phyloP scores from a whole-genome alignment of 2,113 vertebrate species.

The Dissostichus mawsoni region DNA sequence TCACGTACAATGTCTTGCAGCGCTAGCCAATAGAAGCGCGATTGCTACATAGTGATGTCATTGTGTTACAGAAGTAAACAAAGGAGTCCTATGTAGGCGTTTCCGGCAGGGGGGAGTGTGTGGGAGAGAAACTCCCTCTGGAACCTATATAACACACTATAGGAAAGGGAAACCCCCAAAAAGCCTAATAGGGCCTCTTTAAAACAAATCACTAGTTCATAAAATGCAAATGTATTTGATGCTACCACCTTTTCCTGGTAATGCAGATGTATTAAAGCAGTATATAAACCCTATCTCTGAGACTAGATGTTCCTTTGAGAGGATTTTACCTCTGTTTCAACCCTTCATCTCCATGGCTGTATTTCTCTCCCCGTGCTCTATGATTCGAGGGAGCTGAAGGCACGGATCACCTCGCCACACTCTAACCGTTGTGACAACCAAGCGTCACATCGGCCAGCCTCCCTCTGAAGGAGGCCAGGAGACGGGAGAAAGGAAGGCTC shows the following conservation, averaged over 20 bases:
- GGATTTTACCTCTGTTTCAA: background rate
- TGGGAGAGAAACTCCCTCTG: no score
- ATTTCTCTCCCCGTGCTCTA: background rate
- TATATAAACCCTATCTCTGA: background rate
- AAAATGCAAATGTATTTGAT: background rate
- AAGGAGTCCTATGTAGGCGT: no score
- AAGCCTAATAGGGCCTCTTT: background rate
- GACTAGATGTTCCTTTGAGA: background rate
- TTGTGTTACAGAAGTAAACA: no score
- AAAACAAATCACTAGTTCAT: background rate
- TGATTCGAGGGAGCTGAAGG: conserved; percentile 24
- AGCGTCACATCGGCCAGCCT: conserved; percentile 8
- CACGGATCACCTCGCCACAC: conserved; percentile 20
- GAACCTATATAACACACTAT: no score
- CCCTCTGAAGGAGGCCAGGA: conserved; percentile 17
- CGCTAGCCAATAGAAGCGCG: no score
- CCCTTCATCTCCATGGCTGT: background rate
- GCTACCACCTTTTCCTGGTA: background rate
- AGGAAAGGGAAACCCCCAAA: no score
- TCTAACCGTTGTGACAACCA: conserved; percentile 40
- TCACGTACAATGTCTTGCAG: no score
- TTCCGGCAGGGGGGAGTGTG: no score
- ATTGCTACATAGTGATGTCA: no score
- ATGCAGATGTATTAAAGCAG: background rate
- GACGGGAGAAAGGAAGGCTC: background rate